Conservation (phyloP, 2,888 invertebrate species). For the Brassicogethes aeneus region DNA sequence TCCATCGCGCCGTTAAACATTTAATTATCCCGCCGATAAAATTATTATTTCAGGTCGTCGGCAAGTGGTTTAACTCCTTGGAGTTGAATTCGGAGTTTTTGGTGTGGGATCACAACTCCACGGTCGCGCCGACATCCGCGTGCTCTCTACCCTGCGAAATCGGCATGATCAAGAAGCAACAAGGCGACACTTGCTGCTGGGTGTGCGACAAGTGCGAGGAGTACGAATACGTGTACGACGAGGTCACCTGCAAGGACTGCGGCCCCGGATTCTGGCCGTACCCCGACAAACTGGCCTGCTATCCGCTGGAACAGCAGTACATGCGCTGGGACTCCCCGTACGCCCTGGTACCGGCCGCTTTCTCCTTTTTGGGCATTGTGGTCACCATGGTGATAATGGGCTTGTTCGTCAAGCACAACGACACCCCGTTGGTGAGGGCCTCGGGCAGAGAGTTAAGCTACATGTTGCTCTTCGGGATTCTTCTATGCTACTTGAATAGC, state of each 20-base stretch:
- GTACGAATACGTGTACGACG: conserved; percentile 57
- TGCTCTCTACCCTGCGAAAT: conserved; percentile 60
- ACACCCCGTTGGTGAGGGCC: conserved; percentile 55
- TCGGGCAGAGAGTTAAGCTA: conserved; percentile 56
- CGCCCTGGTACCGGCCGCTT: conserved; percentile 53
- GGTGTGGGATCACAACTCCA: conserved; percentile 46
- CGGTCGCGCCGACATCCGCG: conserved; percentile 53
- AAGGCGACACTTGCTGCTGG: conserved; percentile 69
- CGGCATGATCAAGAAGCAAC: conserved; percentile 60
- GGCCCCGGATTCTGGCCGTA: conserved; percentile 57
- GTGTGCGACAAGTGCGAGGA: conserved; percentile 64
- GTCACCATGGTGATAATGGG: conserved; percentile 52
- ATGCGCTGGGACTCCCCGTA: conserved; percentile 58
- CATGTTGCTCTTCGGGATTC: conserved; percentile 53
- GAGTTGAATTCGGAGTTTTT: conserved; percentile 43
- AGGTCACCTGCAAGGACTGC: conserved; percentile 56
- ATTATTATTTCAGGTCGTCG: conserved; percentile 43
- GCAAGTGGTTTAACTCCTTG: conserved; percentile 53
- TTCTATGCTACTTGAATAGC: conserved; percentile 54
- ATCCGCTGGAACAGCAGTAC: conserved; percentile 51
- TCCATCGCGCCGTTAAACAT: too few relatives aligned
- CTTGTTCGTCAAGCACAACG: conserved; percentile 54
- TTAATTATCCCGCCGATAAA: too few relatives aligned
- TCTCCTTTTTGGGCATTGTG: conserved; percentile 53
- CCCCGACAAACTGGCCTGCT: conserved; percentile 52